phyloP scores from a whole-genome alignment of 1,140 invertebrate genomes.

The Drosophila azteca region DNA sequence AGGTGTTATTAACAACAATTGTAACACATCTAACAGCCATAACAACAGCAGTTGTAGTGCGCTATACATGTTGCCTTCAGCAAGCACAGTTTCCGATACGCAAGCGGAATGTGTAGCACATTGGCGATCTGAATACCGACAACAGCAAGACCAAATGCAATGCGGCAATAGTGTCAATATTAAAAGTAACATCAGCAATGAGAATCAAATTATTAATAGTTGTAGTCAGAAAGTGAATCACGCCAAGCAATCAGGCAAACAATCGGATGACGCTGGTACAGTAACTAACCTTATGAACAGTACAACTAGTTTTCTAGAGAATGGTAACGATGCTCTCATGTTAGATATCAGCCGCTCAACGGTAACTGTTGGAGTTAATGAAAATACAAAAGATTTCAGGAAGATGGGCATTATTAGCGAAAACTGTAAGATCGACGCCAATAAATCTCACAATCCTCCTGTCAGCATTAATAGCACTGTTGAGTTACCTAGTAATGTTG shows the following conservation, averaged over 20 bases:
- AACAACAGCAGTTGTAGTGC: slow-evolving; percentile 31
- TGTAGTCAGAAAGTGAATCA: slow-evolving; percentile 43
- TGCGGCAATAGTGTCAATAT: slow-evolving; percentile 26
- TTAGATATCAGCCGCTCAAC: slow-evolving; percentile 33
- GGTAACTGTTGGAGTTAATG: slow-evolving; percentile 6
- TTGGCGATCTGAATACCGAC: slow-evolving; percentile 60
- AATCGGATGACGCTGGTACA: slow-evolving; percentile 13
- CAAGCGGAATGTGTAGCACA: slow-evolving; percentile 40
- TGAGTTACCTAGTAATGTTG: slow-evolving; percentile 28
- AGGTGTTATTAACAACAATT: slow-evolving; percentile 29
- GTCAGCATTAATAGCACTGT: slow-evolving; percentile 31
- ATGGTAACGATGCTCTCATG: slow-evolving; percentile 42
- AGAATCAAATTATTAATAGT: slow-evolving; percentile 58
- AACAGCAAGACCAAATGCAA: slow-evolving; percentile 37
- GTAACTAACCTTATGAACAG: not conserved
- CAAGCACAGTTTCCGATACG: slow-evolving; percentile 34
- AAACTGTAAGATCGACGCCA: slow-evolving; percentile 10
- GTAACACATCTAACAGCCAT: slow-evolving; percentile 30
- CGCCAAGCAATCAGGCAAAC: slow-evolving; percentile 40
- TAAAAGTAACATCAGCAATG: slow-evolving; percentile 43
- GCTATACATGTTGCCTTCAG: slow-evolving; percentile 50
- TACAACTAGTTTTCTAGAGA: slow-evolving; percentile 36
- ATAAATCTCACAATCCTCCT: slow-evolving; percentile 37
- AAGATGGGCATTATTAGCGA: slow-evolving; percentile 14
- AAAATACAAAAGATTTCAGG: slow-evolving; percentile 1